Conservation (phyloP, 2,797 vertebrate genomes). For the Sciaenops ocellatus region DNA sequence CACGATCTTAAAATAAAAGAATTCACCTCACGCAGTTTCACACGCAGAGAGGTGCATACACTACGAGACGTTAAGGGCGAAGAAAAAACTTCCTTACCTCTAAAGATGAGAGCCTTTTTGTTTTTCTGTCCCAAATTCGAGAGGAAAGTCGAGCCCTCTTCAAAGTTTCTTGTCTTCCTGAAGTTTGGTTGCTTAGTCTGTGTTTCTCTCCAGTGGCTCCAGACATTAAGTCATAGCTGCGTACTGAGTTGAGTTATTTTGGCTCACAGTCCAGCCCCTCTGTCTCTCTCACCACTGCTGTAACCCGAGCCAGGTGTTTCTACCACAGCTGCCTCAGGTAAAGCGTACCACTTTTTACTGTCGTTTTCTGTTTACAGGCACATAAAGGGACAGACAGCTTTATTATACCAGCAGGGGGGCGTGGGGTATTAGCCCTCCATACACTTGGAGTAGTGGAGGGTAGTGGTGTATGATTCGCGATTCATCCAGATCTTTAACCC, state of each 20-base stretch:
- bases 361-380: too few relatives aligned
- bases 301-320: slow-evolving; percentile 84
- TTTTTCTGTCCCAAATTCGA: neutral
- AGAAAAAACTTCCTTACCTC: slow-evolving; percentile 52
- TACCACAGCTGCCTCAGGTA: slow-evolving; percentile 77
- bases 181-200: slow-evolving; percentile 10
- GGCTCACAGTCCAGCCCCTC: slow-evolving; percentile 79
- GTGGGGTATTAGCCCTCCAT: too few relatives aligned
- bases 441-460: too few relatives aligned
- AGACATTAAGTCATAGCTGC: slow-evolving; percentile 73
- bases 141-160: neutral
- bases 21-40: neutral
- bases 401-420: too few relatives aligned
- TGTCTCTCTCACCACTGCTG: slow-evolving; percentile 44
- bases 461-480: too few relatives aligned
- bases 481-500: too few relatives aligned
- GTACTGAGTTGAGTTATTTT: slow-evolving; percentile 48
- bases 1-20: neutral
- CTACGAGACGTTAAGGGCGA: neutral
- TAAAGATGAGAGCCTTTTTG: neutral
- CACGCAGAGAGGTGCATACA: neutral
- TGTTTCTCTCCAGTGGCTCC: slow-evolving; percentile 42
- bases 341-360: neutral
- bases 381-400: neutral
- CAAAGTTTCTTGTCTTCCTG: slow-evolving; percentile 38